Conservation (phyloP, 2,888 invertebrate genomes). For the Phymatocera aterrima region DNA sequence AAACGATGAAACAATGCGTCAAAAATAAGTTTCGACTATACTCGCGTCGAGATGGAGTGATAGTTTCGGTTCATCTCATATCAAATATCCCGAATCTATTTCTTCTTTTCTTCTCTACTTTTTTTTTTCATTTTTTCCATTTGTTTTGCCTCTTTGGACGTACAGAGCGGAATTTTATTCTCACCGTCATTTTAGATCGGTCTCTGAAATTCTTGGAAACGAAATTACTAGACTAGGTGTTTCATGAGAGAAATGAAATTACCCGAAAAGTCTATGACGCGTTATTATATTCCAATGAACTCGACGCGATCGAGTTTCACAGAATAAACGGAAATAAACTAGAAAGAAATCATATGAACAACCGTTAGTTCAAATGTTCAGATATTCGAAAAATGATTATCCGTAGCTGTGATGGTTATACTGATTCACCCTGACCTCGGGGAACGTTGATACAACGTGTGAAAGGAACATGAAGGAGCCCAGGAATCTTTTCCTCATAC, state of each 20-base stretch:
- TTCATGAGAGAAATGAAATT: slow-evolving; percentile 5
- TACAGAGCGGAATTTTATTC: slow-evolving; percentile 1
- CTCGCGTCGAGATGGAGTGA: not conserved
- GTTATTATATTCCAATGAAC: not conserved
- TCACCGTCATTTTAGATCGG: not conserved
- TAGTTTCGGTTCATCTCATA: slow-evolving; percentile 10
- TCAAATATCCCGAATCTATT: slow-evolving; percentile 14
- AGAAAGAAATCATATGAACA: too few species aligned
- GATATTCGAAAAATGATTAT: too few species aligned
- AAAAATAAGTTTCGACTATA: slow-evolving; percentile 17
- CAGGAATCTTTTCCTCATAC: too few species aligned
- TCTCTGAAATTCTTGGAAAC: slow-evolving; percentile 25
- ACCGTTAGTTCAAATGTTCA: too few species aligned
- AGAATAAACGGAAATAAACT: too few species aligned
- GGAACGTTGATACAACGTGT: too few species aligned
- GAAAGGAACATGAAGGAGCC: too few species aligned
- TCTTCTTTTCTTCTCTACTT: not conserved
- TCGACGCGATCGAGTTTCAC: not conserved
- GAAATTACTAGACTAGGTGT: not conserved
- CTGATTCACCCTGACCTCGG: too few species aligned
- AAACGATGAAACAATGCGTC: slow-evolving; percentile 33
- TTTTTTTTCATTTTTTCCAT: not conserved
- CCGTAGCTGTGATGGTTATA: too few species aligned
- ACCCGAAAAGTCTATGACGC: slow-evolving; percentile 12
- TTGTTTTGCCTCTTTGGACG: too few species aligned